Evolutionary conservation across 2,888 invertebrate species (phyloP).

Genomic region (Dusona sp.): DNA sequence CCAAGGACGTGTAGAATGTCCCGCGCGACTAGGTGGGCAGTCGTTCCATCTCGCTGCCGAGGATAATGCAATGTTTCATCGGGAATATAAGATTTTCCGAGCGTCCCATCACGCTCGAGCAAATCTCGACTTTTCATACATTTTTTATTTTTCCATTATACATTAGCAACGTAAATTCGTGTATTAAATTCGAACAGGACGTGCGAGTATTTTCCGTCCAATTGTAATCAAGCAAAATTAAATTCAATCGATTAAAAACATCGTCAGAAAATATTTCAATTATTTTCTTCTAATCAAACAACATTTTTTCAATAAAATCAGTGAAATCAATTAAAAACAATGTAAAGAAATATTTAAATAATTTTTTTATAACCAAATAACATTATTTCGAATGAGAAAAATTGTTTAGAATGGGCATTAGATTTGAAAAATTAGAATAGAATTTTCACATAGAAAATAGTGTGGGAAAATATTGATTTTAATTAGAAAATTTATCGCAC

Average conservation of each 20-base stretch:
- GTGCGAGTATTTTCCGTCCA: background rate
- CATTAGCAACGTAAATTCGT: constrained; percentile 1
- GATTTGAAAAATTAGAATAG: too few relatives aligned
- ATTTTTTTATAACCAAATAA: too few relatives aligned
- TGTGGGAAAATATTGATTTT: background rate
- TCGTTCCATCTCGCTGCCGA: constrained; percentile 84
- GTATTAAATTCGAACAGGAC: background rate
- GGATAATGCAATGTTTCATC: constrained; percentile 82
- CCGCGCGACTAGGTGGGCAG: constrained; percentile 70
- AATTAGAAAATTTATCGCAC: background rate
- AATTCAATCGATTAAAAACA: background rate
- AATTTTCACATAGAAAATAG: too few relatives aligned
- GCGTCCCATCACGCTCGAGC: constrained; percentile 62
- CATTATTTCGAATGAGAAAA: too few relatives aligned
- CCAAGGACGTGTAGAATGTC: constrained; percentile 55
- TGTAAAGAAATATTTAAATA: too few relatives aligned
- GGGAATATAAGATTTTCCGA: constrained; percentile 75
- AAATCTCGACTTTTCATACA: constrained; percentile 46
- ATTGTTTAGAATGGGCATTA: too few relatives aligned
- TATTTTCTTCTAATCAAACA: background rate
- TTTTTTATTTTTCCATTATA: constrained; percentile 18
- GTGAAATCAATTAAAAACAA: too few relatives aligned
- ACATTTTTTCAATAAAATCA: too few relatives aligned
- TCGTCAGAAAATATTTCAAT: background rate
- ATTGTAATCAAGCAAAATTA: background rate